These are phyloP conservation scores for Parotocinclus haroldoi DNA, from an alignment of 2,797 vertebrate genomes.

Conservation along the genomic window DNA sequence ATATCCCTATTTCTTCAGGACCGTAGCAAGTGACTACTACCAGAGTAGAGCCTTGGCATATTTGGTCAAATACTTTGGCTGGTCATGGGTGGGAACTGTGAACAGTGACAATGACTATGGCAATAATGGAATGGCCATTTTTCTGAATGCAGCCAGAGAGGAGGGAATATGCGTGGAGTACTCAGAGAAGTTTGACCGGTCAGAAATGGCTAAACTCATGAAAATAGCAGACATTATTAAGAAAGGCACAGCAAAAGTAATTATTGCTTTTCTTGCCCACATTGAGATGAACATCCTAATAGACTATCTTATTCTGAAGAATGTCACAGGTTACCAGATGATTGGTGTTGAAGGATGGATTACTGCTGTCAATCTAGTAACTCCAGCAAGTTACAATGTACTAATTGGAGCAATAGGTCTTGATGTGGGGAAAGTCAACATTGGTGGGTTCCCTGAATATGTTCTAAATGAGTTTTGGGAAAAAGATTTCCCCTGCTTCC, in stretches of 20 bases:
- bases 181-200: slow-evolving; percentile 62
- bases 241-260: slow-evolving; percentile 62
- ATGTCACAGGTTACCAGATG: slow-evolving; percentile 67
- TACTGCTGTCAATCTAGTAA: slow-evolving; percentile 68
- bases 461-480: slow-evolving; percentile 64
- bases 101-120: slow-evolving; percentile 74
- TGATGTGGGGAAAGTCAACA: slow-evolving; percentile 63
- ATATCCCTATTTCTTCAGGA: slow-evolving; percentile 67
- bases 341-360: slow-evolving; percentile 73
- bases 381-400: slow-evolving; percentile 61
- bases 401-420: slow-evolving; percentile 68
- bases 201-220: slow-evolving; percentile 58
- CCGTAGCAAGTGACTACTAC: slow-evolving; percentile 70
- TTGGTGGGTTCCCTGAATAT: slow-evolving; percentile 61
- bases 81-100: slow-evolving; percentile 73
- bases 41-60: slow-evolving; percentile 67
- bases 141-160: slow-evolving; percentile 61
- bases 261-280: slow-evolving; percentile 65
- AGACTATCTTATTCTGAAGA: slow-evolving; percentile 60
- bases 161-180: slow-evolving; percentile 71
- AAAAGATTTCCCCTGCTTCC: slow-evolving; percentile 52
- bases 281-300: slow-evolving; percentile 67
- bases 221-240: slow-evolving; percentile 66
- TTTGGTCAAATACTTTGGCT: slow-evolving; percentile 70
- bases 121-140: slow-evolving; percentile 72